Evolutionary conservation across 2,797 vertebrate species (phyloP), one percentile per base, ranked within the genome.

Genomic region (Lates japonicus): DNA sequence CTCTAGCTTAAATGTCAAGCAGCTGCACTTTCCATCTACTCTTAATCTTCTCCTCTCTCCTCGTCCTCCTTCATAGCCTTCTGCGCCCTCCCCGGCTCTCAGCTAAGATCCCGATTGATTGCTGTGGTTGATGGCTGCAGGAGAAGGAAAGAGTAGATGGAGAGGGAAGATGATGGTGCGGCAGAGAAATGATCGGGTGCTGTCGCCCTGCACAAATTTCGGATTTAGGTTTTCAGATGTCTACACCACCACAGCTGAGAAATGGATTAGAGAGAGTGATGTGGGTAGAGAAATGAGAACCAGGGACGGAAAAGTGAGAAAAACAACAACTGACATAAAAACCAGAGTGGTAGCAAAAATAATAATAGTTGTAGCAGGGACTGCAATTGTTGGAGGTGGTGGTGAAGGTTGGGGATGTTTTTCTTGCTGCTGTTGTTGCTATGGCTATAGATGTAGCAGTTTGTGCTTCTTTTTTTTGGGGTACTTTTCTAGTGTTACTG

Each of bases 21-120:
- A 86, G 88, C 81, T 75, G 79, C 83, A 81, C 87, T 85, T 41
- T 57, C 74, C 83, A 79, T 87, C 78, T 66, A 65, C 70, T 62
- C 80, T 77, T 77, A 60, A 75, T 87, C 78, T 76, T 81, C 79
- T 76, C 75, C 60, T 49, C 58, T 64, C 52, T 76, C 81, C 61
- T 66, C 74, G 57, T 78, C 77, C 79, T 68, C 82, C 83, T 69
- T 76, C 85, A 33, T 54, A n/a, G 75, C 85, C 73, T 57, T 68
- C 69, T 68, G 76, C 66, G 11, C 74, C 75, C 81, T 63, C 73
- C 68, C 68, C 80, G 19, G 72, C 74, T 71, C 82, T 76, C 63
- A 2, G 44, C n/a, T 71, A 82, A 89, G 88, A 90, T 87, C 85
- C 79, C 2, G 75, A 44, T 63, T 92, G 91, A 92, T 93, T 93